Evolutionary conservation across 2,797 vertebrate genomes (phyloP), one percentile per base, ranked within the genome.

Genomic region (Poecile montanus): DNA sequence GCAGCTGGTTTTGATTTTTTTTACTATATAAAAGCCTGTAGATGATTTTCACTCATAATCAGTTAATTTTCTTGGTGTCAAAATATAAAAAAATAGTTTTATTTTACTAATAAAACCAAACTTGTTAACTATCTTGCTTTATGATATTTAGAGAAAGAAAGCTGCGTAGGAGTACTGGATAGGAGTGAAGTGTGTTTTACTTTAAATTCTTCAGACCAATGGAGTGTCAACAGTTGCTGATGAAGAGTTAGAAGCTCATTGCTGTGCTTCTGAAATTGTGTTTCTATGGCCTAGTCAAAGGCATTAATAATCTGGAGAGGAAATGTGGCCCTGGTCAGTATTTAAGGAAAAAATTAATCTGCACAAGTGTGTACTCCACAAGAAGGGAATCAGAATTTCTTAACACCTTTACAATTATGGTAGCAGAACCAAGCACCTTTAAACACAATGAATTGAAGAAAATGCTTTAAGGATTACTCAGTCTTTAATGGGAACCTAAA

Each of bases 1-100:
- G 82, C 87, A 95, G 88, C 88, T 91, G 91, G 61, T 91, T 89
- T 56, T 90, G 54, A 92, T 96, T 94, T 93, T 93, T 34, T 92
- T 84, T 56, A 29, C 87, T 63, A 61, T 94, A 61, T 90, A 56
- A 79, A 89, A 85, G 19, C 60, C 85, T 94, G 86, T 21, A 38
- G 89, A 96, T 89, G 38, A 88, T 93, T 93, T 94, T 94, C 68
- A 62, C 51, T 93, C 85, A 73, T 95, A 93, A 92, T 92, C 92
- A 91, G 71, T 91, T 91, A 73, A 63, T 96, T 96, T 95, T 96
- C 71, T 67, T 16, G 70, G 44, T 88, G 85, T 92, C 85, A 89
- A 94, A 96, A 83, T 91, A 74, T 38, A 80, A 93, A 89, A 89
- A 89, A 84, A n/a, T 60, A 91, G 34, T 57, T 88, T 83, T 71